Conservation (phyloP, 2,888 invertebrate species). For the Clunio marinus region DNA sequence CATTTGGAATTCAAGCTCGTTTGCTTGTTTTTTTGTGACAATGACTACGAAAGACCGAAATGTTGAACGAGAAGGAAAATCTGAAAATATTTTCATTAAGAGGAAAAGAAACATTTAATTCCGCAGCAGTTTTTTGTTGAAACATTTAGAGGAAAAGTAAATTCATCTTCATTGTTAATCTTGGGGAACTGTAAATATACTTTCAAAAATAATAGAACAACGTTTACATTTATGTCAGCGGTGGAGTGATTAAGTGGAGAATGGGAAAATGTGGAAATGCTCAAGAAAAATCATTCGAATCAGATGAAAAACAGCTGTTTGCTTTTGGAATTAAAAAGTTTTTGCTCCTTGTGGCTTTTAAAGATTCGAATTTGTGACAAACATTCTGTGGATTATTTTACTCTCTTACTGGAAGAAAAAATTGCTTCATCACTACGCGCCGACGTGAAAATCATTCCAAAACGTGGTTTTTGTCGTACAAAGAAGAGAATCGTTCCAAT, state of each 20-base stretch:
- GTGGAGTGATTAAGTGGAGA: background rate
- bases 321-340: constrained; percentile 15
- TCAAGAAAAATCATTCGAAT: background rate
- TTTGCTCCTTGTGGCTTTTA: constrained; percentile 1
- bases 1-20: background rate
- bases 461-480: background rate
- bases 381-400: background rate
- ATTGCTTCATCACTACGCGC: background rate
- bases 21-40: background rate
- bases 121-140: constrained; percentile 3
- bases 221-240: background rate
- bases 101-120: background rate
- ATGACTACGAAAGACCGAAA: background rate
- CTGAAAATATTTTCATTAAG: background rate
- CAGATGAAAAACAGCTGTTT: constrained; percentile 18
- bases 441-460: background rate
- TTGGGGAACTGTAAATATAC: background rate
- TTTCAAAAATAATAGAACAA: background rate
- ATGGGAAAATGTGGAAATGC: background rate
- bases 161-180: constrained; percentile 7
- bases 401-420: background rate
- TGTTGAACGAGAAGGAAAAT: background rate
- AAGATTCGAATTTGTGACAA: background rate
- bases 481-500: background rate
- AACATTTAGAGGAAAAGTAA: background rate